A percentile compares a stretch with the other conserved stretches of the same genome.
Evolutionary conservation across 2,113 vertebrate species (phyloP).

Genomic region (Athene noctua): DNA sequence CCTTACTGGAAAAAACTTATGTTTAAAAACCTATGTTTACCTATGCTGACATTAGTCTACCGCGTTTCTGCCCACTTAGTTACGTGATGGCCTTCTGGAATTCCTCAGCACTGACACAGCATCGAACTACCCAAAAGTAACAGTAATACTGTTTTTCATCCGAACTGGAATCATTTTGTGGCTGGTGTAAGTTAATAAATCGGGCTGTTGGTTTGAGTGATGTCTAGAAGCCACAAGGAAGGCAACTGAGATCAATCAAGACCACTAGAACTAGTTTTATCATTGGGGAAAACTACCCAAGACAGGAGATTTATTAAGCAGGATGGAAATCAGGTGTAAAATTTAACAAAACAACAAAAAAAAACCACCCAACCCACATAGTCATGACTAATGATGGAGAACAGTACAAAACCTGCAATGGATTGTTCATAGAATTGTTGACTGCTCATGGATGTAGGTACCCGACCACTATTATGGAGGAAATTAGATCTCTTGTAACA

Average conservation of each 20-base stretch:
- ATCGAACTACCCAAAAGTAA: not conserved
- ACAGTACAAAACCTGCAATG: not conserved
- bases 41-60: not conserved
- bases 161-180: not conserved
- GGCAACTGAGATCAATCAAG: not conserved
- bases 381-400: not conserved
- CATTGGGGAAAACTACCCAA: not conserved
- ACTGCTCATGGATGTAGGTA: not conserved
- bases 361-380: not conserved
- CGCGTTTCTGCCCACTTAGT: not conserved
- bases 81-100: not conserved
- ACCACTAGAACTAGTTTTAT: not conserved
- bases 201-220: not conserved
- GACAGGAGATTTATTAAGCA: not conserved
- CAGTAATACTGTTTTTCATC: not conserved
- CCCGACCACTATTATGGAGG: not conserved
- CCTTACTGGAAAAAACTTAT: constrained; percentile 1
- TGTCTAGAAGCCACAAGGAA: not conserved
- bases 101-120: not conserved
- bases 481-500: not conserved
- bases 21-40: constrained; percentile 7
- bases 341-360: not conserved
- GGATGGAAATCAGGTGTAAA: not conserved
- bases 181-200: not conserved
- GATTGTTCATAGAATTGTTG: not conserved